These are phyloP conservation scores for Galagoides demidoff DNA, from an alignment of 2,797 vertebrate genomes.

Conservation along the genomic window DNA sequence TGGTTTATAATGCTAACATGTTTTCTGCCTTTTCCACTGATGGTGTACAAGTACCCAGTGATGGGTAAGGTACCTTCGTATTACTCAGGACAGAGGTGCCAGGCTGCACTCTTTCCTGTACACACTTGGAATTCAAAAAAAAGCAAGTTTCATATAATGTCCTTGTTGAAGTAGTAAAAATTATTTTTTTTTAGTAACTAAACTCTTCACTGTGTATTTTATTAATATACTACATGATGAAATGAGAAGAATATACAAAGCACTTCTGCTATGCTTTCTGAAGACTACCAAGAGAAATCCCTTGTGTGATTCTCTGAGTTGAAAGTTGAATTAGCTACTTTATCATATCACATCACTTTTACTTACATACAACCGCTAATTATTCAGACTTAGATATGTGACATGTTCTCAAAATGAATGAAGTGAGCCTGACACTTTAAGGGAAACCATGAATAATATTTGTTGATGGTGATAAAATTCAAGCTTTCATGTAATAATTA, in stretches of 20 bases:
- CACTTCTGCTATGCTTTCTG: background rate
- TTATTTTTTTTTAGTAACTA: slow-evolving; percentile 14
- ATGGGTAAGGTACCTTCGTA: background rate
- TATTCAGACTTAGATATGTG: slow-evolving; percentile 17
- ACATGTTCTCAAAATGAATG: background rate
- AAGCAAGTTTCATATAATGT: background rate
- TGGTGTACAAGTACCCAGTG: background rate
- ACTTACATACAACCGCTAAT: slow-evolving; percentile 27
- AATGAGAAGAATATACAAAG: background rate
- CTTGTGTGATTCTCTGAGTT: background rate
- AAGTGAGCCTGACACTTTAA: background rate
- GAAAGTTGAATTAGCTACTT: slow-evolving; percentile 27
- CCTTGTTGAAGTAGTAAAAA: background rate
- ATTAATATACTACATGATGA: background rate
- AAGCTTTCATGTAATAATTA: slow-evolving; percentile 40
- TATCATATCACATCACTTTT: background rate
- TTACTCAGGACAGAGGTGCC: background rate
- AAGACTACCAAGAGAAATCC: background rate
- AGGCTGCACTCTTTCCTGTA: background rate
- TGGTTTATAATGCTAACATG: background rate
- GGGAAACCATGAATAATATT: background rate
- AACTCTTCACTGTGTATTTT: background rate
- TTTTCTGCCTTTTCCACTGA: background rate
- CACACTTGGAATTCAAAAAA: background rate
- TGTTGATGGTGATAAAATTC: slow-evolving; percentile 34